Evolutionary conservation across 2,797 vertebrate genomes (phyloP).

Genomic region (Smutsia temminckii): DNA sequence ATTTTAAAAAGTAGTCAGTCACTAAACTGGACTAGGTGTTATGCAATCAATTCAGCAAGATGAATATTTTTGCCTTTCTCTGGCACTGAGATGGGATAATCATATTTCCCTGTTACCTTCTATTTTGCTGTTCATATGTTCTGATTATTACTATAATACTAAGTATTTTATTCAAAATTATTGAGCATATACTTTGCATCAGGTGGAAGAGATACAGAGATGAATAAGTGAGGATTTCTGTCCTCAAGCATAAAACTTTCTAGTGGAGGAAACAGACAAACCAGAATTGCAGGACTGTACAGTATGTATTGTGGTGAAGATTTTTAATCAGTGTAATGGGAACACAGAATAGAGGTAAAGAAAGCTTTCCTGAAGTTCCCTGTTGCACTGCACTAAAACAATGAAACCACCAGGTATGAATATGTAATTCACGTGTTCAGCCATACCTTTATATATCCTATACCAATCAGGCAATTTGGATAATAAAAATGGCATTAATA

Average conservation of each 20-base stretch:
- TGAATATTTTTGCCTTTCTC: neutral
- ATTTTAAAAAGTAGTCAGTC: neutral
- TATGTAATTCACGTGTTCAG: neutral
- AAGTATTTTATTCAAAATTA: neutral
- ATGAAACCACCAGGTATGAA: neutral
- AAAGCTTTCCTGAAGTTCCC: neutral
- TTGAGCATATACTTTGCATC: neutral
- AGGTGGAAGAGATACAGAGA: neutral
- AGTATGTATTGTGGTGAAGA: neutral
- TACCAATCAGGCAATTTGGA: neutral
- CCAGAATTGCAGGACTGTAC: neutral
- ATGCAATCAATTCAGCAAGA: neutral
- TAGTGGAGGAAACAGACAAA: neutral
- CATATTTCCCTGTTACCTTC: neutral
- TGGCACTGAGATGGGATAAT: neutral
- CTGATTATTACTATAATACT: neutral
- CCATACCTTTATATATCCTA: neutral
- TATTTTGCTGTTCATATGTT: neutral
- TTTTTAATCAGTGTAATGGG: neutral
- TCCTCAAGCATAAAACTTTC: neutral
- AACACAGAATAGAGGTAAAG: neutral
- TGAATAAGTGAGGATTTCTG: neutral
- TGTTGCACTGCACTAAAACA: neutral
- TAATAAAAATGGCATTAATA: neutral
- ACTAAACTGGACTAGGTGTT: neutral